phyloP scores from a whole-genome alignment of 2,888 invertebrate genomes.

The Agrenia bidenticulata region DNA sequence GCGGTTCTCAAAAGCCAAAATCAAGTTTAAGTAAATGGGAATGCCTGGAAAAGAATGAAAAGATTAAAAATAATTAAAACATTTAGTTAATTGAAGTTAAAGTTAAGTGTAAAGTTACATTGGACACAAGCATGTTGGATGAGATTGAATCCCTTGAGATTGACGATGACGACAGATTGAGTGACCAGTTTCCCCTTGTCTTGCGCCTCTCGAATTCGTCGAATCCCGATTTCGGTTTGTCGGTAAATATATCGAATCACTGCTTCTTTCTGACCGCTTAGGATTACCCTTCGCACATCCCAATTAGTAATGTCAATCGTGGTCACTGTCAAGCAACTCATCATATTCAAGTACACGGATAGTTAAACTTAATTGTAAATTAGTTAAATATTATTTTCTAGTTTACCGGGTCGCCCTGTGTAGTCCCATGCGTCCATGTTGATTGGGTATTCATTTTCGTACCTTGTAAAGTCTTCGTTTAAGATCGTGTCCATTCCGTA shows the following conservation, averaged over 20 bases:
- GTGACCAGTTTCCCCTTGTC: background rate
- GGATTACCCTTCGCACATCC: background rate
- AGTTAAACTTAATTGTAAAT: too few species aligned
- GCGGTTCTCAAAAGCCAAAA: background rate
- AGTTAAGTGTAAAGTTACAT: conserved; percentile 2
- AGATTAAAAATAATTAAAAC: too few species aligned
- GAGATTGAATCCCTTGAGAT: conserved; percentile 3
- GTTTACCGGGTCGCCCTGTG: conserved; percentile 6
- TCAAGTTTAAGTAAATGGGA: background rate
- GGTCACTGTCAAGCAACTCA: background rate
- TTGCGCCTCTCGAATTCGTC: background rate
- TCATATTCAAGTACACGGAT: too few species aligned
- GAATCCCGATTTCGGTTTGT: background rate
- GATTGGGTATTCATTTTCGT: background rate
- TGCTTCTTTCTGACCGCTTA: background rate
- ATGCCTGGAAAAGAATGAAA: conserved; percentile 9
- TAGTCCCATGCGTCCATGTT: background rate
- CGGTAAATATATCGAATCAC: background rate
- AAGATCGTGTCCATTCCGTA: conserved; percentile 1
- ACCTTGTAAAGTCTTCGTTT: conserved; percentile 4
- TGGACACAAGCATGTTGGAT: background rate
- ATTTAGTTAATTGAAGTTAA: background rate
- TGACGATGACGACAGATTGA: background rate
- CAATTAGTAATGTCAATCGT: background rate
- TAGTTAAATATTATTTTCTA: too few species aligned